phyloP scores from a whole-genome alignment of 1,140 invertebrate genomes.

The Rhopalosiphum padi region DNA sequence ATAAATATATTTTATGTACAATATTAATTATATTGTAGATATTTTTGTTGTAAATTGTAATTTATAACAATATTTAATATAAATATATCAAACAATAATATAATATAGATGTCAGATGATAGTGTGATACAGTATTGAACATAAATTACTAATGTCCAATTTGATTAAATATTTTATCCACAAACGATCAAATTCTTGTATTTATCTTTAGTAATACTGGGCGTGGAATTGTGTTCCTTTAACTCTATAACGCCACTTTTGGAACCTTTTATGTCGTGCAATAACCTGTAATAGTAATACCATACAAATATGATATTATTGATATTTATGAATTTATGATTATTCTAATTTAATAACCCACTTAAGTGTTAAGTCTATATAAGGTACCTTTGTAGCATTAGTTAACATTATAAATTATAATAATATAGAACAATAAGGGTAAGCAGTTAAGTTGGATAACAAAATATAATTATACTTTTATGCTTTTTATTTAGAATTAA shows the following conservation, averaged over 20 bases:
- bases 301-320: neutral
- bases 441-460: neutral
- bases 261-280: constrained; percentile 18
- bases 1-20: neutral
- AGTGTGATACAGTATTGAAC: neutral
- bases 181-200: constrained; percentile 34
- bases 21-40: neutral
- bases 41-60: neutral
- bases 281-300: neutral
- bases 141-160: neutral
- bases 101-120: neutral
- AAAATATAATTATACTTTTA: neutral
- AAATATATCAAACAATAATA: neutral
- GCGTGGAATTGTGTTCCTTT: constrained; percentile 3
- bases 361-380: neutral
- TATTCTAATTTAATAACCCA: neutral
- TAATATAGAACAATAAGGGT: neutral
- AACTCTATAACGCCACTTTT: constrained; percentile 38
- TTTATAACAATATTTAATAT: no score
- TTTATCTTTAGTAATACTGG: constrained; percentile 27
- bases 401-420: no score
- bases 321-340: neutral
- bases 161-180: constrained; percentile 13
- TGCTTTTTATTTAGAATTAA: neutral
- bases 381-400: neutral